Evolutionary conservation across 35 echinoderm and acorn worm genomes (phyloP).

Genomic region (Chiridota heheva): DNA sequence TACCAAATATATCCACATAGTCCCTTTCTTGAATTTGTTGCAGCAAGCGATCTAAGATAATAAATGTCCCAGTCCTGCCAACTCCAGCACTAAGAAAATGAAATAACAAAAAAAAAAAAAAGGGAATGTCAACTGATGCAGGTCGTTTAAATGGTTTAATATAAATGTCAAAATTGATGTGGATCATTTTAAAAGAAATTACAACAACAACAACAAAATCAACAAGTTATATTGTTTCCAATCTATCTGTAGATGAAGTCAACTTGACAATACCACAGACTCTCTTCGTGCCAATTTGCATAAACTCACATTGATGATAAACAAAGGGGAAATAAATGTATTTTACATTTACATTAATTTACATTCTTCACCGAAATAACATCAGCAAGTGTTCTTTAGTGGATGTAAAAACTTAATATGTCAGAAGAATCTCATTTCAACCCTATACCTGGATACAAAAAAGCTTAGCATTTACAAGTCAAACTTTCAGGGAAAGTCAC

Average conservation of each 20-base stretch:
- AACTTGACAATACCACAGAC: too few species aligned
- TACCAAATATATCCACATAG: conserved; percentile 83
- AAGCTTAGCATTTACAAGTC: too few species aligned
- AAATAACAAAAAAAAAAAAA: conserved; percentile 17
- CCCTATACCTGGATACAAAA: too few species aligned
- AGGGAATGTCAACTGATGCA: conserved; percentile 2
- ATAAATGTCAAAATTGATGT: not conserved
- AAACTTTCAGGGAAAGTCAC: too few species aligned
- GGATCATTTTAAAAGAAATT: not conserved
- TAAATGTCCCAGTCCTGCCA: conserved; percentile 86
- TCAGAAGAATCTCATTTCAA: too few species aligned
- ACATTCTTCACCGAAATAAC: too few species aligned
- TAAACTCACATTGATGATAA: too few species aligned
- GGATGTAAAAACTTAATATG: too few species aligned
- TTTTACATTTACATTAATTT: too few species aligned
- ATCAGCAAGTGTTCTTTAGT: too few species aligned
- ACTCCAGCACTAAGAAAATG: conserved; percentile 75
- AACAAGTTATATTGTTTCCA: not conserved
- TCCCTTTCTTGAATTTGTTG: conserved; percentile 70
- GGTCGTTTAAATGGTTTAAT: not conserved
- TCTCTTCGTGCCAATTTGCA: too few species aligned
- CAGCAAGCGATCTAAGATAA: conserved; percentile 54
- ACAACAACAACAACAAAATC: not conserved
- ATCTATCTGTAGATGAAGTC: not conserved
- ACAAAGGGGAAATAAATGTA: too few species aligned